Percentiles rank a stretch among this genome's conserved stretches.
phyloP scores from a whole-genome alignment of 2,888 invertebrate species.

The Campoplex capitator region DNA sequence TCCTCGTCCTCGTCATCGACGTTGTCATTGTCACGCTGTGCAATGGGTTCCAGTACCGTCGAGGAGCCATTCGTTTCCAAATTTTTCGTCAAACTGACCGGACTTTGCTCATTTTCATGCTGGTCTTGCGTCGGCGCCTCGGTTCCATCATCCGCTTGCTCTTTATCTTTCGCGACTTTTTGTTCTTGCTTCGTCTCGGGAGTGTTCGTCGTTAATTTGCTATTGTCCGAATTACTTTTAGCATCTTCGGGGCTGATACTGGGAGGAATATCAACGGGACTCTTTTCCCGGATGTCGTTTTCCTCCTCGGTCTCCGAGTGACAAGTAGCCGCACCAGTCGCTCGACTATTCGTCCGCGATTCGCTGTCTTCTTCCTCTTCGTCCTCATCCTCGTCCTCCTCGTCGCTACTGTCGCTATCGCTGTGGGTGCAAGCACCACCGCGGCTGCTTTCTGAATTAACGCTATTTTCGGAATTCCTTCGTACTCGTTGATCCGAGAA shows the following conservation, averaged over 20 bases:
- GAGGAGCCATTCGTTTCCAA: constrained; percentile 41
- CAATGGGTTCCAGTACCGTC: constrained; percentile 6
- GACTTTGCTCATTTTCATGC: constrained; percentile 1
- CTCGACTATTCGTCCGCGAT: constrained; percentile 73
- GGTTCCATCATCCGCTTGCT: constrained; percentile 63
- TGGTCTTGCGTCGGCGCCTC: not conserved
- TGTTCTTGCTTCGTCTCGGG: not conserved
- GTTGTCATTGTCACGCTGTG: constrained; percentile 44
- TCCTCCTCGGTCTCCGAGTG: constrained; percentile 75
- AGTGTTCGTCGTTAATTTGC: constrained; percentile 43
- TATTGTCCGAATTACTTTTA: not conserved
- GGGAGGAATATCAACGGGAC: constrained; percentile 15
- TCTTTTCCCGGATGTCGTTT: constrained; percentile 7
- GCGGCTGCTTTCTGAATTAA: constrained; percentile 60
- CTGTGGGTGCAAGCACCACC: constrained; percentile 17
- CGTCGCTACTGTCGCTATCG: constrained; percentile 60
- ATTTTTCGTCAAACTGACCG: not conserved
- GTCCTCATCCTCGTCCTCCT: constrained; percentile 40
- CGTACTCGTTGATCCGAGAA: constrained; percentile 71
- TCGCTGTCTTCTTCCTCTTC: constrained; percentile 73
- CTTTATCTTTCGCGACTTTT: constrained; percentile 51
- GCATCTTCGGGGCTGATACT: not conserved
- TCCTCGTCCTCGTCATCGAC: constrained; percentile 79
- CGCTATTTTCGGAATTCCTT: constrained; percentile 62
- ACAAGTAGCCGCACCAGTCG: constrained; percentile 73